Conservation (phyloP, 2,113 vertebrate species). For the Sialia sialis region DNA sequence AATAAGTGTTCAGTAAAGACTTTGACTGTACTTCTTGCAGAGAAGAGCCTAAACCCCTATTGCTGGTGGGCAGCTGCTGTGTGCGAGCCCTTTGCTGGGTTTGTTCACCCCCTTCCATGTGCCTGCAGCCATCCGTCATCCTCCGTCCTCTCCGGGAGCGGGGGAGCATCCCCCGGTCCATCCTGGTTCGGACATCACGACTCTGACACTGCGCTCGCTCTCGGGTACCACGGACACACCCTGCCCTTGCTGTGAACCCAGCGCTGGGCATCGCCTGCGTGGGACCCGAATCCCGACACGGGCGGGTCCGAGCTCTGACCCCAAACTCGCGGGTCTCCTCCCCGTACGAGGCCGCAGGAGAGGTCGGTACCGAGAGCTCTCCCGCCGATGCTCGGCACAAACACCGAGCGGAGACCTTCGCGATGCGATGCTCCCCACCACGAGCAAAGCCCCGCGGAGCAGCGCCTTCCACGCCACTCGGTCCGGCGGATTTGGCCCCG, state of each 20-base stretch:
- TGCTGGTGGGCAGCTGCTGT: rapidly evolving
- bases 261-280: rapidly evolving
- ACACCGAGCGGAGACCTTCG: rapidly evolving
- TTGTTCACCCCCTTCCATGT: rapidly evolving
- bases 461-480: too few species aligned
- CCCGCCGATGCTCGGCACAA: background rate
- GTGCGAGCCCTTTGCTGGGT: background rate
- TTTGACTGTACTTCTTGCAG: background rate
- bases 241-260: background rate
- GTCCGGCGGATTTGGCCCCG: too few species aligned
- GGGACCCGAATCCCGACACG: background rate
- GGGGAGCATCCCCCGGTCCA: rapidly evolving
- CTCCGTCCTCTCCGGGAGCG: background rate
- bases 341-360: background rate
- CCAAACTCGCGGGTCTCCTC: rapidly evolving
- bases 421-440: background rate
- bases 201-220: too few species aligned
- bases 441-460: background rate
- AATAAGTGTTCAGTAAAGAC: rapidly evolving
- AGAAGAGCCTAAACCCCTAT: background rate
- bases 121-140: background rate
- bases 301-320: background rate
- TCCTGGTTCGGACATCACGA: rapidly evolving
- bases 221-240: too few species aligned
- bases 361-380: rapidly evolving